Base-by-base conservation (phyloP, 2,888 invertebrate genomes). In the Panorpa germanica region DNA sequence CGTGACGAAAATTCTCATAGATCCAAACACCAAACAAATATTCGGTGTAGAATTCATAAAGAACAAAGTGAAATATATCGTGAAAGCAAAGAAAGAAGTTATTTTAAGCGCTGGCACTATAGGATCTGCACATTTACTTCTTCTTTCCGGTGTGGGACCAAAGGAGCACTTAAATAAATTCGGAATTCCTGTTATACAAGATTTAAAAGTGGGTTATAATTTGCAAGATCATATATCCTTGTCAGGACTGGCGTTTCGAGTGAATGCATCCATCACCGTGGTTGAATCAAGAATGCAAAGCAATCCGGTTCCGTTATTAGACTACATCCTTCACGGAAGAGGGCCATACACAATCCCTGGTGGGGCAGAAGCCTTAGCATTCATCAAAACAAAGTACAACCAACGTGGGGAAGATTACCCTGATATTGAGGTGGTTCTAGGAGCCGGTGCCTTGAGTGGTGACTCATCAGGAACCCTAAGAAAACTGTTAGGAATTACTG, bases 131-230 rank as follows among this genome's bases (percentile, higher is more conserved):
- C 86, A 88, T 46, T 49, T 90, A 4, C 50, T 90, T 25, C 76
- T 86, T 80, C 49, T 86, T 9, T 85, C 85, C 0, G 88, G 88
- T 8, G 57, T 86, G 16, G 81, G 81, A 0, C 78, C 80, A 0
- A 52, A 47, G 17, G 55, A 64, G 1, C 68, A 77, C 43, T 52
- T 81, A 4, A 42, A 50, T 12, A 52, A 63, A 18, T 43, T 68
- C 5, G 60, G 61, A 3, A 75, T 85, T 29, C 48, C 60, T 0
- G 61, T 72, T 2, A 44, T 78, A 19, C 59, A 66, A 37, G 64
- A 83, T 45, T 57, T 78, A 2, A 71, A 69, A 3, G 83, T 85
- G 1, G 85, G 85, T 6, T 65, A 68, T 43, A 83, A 85, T 50
- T 60, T 83, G 1, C 82, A 81, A 49, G 83, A 83, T 48, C 83